Percentiles rank a stretch among this genome's conserved stretches.
Conservation (phyloP, 2,113 vertebrate species). For the Ellobius talpinus region DNA sequence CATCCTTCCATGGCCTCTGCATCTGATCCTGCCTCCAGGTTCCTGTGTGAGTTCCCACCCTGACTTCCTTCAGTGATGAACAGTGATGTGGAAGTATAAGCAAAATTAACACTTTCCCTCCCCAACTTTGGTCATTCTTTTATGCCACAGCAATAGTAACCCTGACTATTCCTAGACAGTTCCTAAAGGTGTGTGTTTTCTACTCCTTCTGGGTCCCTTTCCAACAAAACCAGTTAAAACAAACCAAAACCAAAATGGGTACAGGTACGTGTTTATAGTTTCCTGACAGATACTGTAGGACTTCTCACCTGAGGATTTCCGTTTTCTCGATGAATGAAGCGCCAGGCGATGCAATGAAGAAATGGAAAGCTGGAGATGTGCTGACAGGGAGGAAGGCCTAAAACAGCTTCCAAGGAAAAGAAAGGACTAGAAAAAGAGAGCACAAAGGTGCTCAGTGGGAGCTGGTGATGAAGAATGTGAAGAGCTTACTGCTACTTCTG, state of each 20-base stretch:
- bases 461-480: neutral
- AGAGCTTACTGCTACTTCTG: neutral
- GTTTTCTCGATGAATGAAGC: slow-evolving; percentile 29
- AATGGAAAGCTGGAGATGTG: neutral
- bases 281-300: neutral
- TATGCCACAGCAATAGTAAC: neutral
- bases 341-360: slow-evolving; percentile 18
- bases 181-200: neutral
- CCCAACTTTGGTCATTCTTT: neutral
- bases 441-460: neutral
- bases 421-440: neutral
- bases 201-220: neutral
- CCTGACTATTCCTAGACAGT: neutral
- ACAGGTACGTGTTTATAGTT: neutral
- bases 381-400: neutral
- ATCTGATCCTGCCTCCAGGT: neutral
- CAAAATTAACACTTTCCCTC: neutral
- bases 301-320: neutral
- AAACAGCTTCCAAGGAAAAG: slow-evolving; percentile 20
- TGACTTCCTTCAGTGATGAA: neutral
- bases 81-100: neutral
- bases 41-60: neutral
- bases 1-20: neutral
- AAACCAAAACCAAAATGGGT: slow-evolving; percentile 35
- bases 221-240: neutral